Conservation (phyloP, 2,888 invertebrate species). For the Lochmaea capreae region DNA sequence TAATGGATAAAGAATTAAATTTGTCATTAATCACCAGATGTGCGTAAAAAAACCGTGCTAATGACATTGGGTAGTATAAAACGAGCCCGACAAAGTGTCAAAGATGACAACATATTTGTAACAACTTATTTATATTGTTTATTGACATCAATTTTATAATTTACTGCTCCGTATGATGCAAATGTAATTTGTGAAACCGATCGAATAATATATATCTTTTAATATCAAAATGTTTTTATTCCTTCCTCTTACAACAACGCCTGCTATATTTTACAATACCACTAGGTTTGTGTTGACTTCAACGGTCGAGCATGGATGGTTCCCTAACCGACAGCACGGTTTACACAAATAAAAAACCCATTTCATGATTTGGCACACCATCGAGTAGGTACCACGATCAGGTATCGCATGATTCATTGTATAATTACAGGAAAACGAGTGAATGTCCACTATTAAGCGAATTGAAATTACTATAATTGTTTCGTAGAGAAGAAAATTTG, state of each 20-base stretch:
- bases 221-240: too few relatives aligned
- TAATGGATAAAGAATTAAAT: too few relatives aligned
- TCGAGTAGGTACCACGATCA: conserved; percentile 26
- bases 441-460: conserved; percentile 22
- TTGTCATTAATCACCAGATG: too few relatives aligned
- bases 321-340: conserved; percentile 30
- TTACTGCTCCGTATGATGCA: too few relatives aligned
- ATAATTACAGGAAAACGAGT: conserved; percentile 34
- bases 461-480: conserved; percentile 6
- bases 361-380: conserved; percentile 31
- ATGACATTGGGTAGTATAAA: too few relatives aligned
- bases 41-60: too few relatives aligned
- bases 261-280: conserved; percentile 14
- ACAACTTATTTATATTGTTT: too few relatives aligned
- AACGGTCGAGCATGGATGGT: conserved; percentile 27
- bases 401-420: conserved; percentile 33
- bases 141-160: too few relatives aligned
- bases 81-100: too few relatives aligned
- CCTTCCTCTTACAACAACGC: neutral
- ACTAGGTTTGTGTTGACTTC: conserved; percentile 18
- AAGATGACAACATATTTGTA: too few relatives aligned
- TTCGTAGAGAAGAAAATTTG: neutral
- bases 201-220: too few relatives aligned
- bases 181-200: too few relatives aligned
- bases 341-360: conserved; percentile 29